These are phyloP conservation scores for Nemopilema nomurai DNA, from an alignment of 30 jellyfish, hydroid and myxozoan genomes.

Conservation along the genomic window DNA sequence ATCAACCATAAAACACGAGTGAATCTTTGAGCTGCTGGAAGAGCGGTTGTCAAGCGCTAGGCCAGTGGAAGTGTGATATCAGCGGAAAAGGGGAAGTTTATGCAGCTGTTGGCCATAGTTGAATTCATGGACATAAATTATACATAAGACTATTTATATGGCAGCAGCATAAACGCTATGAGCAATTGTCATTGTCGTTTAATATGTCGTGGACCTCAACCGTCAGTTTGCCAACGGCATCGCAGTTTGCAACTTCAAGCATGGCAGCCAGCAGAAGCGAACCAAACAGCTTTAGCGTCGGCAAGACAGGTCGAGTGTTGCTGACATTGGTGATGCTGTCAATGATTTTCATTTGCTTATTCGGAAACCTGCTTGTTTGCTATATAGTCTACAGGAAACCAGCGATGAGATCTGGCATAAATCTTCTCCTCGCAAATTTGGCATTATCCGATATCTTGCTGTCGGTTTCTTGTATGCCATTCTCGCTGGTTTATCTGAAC, in stretches of 20 bases:
- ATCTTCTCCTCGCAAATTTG: constrained; percentile 86
- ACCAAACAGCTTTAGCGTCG: neutral
- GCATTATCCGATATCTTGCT: constrained; percentile 83
- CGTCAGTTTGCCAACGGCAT: neutral
- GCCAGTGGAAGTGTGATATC: neutral
- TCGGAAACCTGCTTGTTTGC: constrained; percentile 84
- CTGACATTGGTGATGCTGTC: constrained; percentile 49
- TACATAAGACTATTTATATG: neutral
- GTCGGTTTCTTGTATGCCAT: constrained; percentile 68
- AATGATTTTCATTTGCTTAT: constrained; percentile 61
- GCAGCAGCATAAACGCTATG: neutral
- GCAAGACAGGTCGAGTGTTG: constrained; percentile 27
- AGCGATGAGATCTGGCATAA: constrained; percentile 96
- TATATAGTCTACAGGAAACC: constrained; percentile 85
- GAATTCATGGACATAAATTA: neutral
- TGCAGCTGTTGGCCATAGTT: neutral
- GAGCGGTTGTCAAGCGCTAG: neutral
- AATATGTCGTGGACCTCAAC: neutral
- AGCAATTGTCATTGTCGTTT: neutral
- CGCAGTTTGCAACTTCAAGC: neutral
- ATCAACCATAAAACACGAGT: too few species aligned
- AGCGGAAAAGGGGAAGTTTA: neutral
- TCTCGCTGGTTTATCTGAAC: constrained; percentile 62
- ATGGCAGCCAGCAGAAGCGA: neutral
- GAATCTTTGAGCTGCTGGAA: neutral